Base-by-base conservation (phyloP, 2,113 vertebrate genomes). In the Anguilla japonica region DNA sequence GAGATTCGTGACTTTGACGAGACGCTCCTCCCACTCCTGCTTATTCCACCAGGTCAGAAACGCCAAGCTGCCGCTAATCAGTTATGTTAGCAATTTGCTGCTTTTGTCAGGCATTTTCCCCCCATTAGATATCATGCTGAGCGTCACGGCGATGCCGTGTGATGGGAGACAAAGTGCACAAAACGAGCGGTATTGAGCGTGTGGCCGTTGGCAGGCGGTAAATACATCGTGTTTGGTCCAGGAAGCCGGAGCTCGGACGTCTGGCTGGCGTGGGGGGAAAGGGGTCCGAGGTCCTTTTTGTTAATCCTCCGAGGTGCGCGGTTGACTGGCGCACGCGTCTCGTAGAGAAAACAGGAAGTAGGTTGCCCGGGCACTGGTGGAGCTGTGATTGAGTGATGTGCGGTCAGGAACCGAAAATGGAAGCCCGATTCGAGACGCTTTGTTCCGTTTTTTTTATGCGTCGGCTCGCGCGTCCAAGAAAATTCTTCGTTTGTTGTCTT, bases 291-390 rank as follows among this genome's bases (percentile, higher is more conserved):
- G 39, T 50, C 60, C 34, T 34, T 0, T 84, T 46, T 50, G 83
- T 84, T 29, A 84, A 41, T 81, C 60, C 41, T 50, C 41, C 15
- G 15, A 79, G 63, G 81, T 82, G 43, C 53, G 26, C 26, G 57
- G 71, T 63, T 83, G 40, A 78, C 41, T 83, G 56, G 85, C 81
- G 29, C 56, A 75, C 29, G 7, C 50, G 7, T 46, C 2, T 8
- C 83, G 46, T 50, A 87, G 82, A 88, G 88, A 92, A 91, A 94
- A 94, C 93, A 94, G 93, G 94, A 95, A 91, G 91, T 90, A 26
- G 20, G 60, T 20, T 63, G 89, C 86, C 9, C 6, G 20, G 60
- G 56, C 29, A 83, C 18, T 56, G 83, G 83, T 57, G 13, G 4
- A 46, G 29, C 41, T 29, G 86, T 56, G 71, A 75, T 75, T 83